These are phyloP conservation scores for Mus pahari DNA, from an alignment of 2,113 vertebrate species.

Conservation along the genomic window DNA sequence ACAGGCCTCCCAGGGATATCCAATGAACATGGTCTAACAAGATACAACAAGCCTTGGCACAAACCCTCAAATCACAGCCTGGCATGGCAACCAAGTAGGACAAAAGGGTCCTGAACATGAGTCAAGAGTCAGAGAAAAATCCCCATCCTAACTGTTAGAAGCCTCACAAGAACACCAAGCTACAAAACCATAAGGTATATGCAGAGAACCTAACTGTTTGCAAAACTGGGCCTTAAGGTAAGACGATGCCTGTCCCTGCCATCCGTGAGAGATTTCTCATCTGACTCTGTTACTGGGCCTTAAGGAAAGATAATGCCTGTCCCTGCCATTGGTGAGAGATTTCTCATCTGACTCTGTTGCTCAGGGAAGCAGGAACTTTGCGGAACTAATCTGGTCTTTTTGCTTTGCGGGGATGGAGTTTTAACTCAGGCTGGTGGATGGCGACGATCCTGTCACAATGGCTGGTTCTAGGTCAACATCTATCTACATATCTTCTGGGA, in stretches of 20 bases:
- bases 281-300: neutral
- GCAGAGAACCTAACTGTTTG: neutral
- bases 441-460: neutral
- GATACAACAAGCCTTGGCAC: neutral
- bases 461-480: neutral
- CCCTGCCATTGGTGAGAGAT: neutral
- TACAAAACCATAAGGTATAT: neutral
- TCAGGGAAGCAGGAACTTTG: neutral
- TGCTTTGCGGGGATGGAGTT: neutral
- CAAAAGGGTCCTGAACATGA: neutral
- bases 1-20: neutral
- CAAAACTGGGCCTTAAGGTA: conserved; percentile 11
- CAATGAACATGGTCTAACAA: neutral
- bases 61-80: neutral
- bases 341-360: neutral
- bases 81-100: neutral
- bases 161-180: neutral
- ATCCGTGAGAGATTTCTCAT: neutral
- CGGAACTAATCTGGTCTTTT: neutral
- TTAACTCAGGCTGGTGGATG: neutral
- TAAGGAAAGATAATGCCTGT: neutral
- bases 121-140: neutral
- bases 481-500: neutral
- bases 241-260: neutral
- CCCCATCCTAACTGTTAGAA: neutral